Evolutionary conservation across 2,113 vertebrate genomes (phyloP).

Genomic region (Sterna hirundo): DNA sequence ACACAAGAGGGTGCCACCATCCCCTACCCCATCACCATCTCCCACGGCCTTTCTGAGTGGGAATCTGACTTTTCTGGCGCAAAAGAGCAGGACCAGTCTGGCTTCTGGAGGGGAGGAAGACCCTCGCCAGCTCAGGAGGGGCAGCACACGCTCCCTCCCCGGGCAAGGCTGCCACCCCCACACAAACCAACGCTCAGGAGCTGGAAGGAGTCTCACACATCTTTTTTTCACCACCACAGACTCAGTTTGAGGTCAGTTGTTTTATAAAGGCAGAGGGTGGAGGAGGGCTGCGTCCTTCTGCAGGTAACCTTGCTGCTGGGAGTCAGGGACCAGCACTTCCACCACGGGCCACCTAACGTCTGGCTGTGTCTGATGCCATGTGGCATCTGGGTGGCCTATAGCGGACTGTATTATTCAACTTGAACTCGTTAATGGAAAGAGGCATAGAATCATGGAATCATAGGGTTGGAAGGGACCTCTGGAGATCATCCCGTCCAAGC

Average conservation of each 20-base stretch:
- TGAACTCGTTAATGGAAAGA: neutral
- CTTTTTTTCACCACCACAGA: neutral
- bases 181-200: neutral
- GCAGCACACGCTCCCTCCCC: neutral
- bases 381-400: neutral
- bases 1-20: neutral
- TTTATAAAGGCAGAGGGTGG: neutral
- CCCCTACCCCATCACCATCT: neutral
- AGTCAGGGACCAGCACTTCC: neutral
- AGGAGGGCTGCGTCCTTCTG: neutral
- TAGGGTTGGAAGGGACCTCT: too few relatives aligned
- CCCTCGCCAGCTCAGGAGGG: neutral
- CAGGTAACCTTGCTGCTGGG: neutral
- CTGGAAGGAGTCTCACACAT: neutral
- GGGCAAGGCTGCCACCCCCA: neutral
- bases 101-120: neutral
- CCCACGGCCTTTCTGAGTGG: fast-evolving
- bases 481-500: too few relatives aligned
- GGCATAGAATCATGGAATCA: neutral
- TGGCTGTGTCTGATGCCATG: neutral
- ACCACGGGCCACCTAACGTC: neutral
- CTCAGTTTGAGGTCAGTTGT: neutral
- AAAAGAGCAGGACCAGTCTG: neutral
- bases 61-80: neutral
- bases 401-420: neutral